Conservation (phyloP, 1,140 invertebrate genomes). For the Camponotus floridanus region DNA sequence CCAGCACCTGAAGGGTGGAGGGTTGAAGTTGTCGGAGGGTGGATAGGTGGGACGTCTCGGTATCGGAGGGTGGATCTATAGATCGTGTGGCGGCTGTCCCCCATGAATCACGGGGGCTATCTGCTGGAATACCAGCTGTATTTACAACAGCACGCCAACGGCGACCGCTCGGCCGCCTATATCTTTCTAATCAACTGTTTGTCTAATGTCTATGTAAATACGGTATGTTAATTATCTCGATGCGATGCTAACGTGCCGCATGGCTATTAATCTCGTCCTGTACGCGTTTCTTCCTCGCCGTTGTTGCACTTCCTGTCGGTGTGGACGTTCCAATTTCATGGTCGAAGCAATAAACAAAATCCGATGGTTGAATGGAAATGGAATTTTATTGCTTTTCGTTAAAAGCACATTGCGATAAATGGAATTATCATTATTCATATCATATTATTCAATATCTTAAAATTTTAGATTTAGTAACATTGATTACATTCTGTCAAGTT, state of each 20-base stretch:
- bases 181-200: conserved; percentile 80
- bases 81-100: conserved; percentile 78
- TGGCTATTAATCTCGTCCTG: conserved; percentile 73
- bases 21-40: conserved; percentile 11
- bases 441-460: background rate
- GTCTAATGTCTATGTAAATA: conserved; percentile 81
- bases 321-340: conserved; percentile 59
- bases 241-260: conserved; percentile 77
- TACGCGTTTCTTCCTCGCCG: conserved; percentile 73
- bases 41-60: conserved; percentile 74
- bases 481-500: background rate
- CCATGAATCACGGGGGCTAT: conserved; percentile 82
- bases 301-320: conserved; percentile 62
- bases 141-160: conserved; percentile 79
- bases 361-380: conserved; percentile 28
- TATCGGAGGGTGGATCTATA: conserved; percentile 80
- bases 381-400: conserved; percentile 12
- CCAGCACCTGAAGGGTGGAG: conserved; percentile 53
- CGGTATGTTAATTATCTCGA: conserved; percentile 79
- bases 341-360: conserved; percentile 51
- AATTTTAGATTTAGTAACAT: background rate
- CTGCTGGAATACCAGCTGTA: conserved; percentile 78
- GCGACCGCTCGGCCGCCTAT: conserved; percentile 69
- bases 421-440: background rate
- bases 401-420: background rate